Percentiles rank a stretch among this genome's conserved stretches.
These are phyloP conservation scores for Dolichomitus sp. DNA, from an alignment of 2,888 invertebrate species.

Conservation along the genomic window DNA sequence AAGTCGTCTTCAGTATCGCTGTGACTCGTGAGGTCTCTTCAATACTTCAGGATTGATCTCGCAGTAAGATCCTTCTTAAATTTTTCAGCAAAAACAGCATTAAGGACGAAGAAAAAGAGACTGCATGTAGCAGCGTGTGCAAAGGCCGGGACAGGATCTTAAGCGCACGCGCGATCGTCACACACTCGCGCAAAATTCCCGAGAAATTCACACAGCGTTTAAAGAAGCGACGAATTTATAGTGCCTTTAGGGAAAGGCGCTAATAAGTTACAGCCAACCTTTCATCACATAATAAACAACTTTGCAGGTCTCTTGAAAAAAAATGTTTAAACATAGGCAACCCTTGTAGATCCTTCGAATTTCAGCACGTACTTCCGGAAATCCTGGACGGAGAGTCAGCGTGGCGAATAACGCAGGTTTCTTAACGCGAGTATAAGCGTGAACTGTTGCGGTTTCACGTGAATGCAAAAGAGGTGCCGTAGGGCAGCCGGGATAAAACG, in stretches of 20 bases:
- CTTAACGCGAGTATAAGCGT: slow-evolving; percentile 16
- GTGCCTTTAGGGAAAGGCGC: not conserved
- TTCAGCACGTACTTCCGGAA: not conserved
- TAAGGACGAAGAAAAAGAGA: not conserved
- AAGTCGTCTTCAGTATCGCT: not conserved
- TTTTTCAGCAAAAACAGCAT: not conserved
- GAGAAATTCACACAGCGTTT: not conserved
- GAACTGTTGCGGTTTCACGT: slow-evolving; percentile 10
- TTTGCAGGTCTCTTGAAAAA: not conserved
- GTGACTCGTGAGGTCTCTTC: not conserved
- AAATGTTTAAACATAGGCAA: not conserved
- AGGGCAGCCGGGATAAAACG: slow-evolving; percentile 14
- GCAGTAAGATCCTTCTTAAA: not conserved
- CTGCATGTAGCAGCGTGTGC: not conserved
- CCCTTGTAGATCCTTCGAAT: not conserved
- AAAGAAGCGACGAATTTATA: slow-evolving; percentile 3
- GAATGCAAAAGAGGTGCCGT: not conserved
- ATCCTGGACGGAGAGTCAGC: not conserved
- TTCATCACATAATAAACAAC: not conserved
- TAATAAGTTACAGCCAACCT: not conserved
- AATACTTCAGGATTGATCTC: not conserved
- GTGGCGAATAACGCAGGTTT: slow-evolving; percentile 2
- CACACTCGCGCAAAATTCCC: slow-evolving; percentile 22
- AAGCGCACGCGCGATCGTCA: slow-evolving; percentile 31
- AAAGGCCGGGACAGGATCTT: not conserved